Evolutionary conservation across 2,888 invertebrate genomes (phyloP).

Genomic region (Apeira syringaria): DNA sequence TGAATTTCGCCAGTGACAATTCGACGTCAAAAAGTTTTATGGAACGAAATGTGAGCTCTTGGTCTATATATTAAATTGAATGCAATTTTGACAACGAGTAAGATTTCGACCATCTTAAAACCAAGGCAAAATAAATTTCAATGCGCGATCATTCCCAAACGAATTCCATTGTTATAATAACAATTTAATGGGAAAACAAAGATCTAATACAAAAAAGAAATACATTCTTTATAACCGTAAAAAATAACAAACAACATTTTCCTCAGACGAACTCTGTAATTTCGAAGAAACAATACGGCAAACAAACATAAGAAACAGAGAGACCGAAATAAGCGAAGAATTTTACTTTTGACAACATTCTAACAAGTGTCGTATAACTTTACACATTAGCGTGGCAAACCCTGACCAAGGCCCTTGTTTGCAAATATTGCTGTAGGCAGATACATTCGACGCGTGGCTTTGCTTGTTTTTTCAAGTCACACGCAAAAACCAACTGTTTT

Average conservation of each 20-base stretch:
- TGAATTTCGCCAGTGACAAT: too few species aligned
- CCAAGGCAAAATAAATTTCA: too few species aligned
- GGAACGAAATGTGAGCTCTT: too few species aligned
- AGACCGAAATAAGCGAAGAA: slow-evolving; percentile 38
- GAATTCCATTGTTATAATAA: too few species aligned
- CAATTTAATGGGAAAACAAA: too few species aligned
- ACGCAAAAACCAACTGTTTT: slow-evolving; percentile 34
- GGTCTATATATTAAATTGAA: too few species aligned
- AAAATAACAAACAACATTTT: slow-evolving; percentile 5
- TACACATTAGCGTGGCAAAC: slow-evolving; percentile 50
- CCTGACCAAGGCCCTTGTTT: slow-evolving; percentile 32
- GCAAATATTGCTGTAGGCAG: slow-evolving; percentile 31
- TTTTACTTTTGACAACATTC: slow-evolving; percentile 57
- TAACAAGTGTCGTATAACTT: slow-evolving; percentile 67
- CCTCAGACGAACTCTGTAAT: slow-evolving; percentile 24
- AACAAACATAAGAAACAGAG: slow-evolving; percentile 43
- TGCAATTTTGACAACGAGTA: too few species aligned
- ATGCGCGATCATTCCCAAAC: too few species aligned
- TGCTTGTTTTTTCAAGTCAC: slow-evolving; percentile 31
- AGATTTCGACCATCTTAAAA: too few species aligned
- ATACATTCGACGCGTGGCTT: slow-evolving; percentile 31
- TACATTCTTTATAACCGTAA: not conserved
- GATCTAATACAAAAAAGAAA: too few species aligned
- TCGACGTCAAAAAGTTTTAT: too few species aligned
- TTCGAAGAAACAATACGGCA: slow-evolving; percentile 25